A percentile compares a stretch with the other conserved stretches of the same genome.
Evolutionary conservation across 2,888 invertebrate genomes (phyloP).

Genomic region (Tyria jacobaeae): DNA sequence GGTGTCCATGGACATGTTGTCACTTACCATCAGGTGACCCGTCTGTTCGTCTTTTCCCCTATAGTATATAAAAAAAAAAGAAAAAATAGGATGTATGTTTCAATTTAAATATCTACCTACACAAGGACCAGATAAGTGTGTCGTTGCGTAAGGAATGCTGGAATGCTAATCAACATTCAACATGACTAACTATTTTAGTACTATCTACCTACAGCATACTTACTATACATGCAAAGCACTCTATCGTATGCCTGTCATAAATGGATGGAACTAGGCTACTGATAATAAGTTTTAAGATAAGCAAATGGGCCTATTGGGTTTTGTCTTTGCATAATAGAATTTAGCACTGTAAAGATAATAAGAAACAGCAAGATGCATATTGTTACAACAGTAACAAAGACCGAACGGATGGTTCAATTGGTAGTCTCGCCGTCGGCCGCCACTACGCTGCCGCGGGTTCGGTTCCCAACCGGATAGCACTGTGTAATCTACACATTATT

Average conservation of each 20-base stretch:
- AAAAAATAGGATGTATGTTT: neutral
- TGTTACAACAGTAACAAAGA: no score
- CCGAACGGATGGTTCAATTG: no score
- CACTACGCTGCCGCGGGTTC: no score
- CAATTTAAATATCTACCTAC: neutral
- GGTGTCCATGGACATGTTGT: no score
- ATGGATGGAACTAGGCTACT: conserved; percentile 20
- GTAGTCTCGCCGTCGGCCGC: no score
- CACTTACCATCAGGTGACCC: no score
- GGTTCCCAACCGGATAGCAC: no score
- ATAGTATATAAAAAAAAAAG: no score
- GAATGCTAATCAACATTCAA: conserved; percentile 3
- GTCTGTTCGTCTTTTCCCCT: no score
- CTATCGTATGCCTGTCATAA: neutral
- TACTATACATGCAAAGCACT: neutral
- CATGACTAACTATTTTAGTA: neutral
- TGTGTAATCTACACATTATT: no score
- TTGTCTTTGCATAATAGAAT: neutral
- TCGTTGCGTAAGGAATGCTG: neutral
- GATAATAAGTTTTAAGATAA: conserved; percentile 17
- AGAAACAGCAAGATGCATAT: no score
- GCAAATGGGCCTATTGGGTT: conserved; percentile 6
- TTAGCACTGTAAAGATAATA: no score
- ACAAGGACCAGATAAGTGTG: neutral
- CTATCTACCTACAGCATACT: neutral